phyloP scores from a whole-genome alignment of 2,888 invertebrate genomes.

The Drosophila austrosaltans region DNA sequence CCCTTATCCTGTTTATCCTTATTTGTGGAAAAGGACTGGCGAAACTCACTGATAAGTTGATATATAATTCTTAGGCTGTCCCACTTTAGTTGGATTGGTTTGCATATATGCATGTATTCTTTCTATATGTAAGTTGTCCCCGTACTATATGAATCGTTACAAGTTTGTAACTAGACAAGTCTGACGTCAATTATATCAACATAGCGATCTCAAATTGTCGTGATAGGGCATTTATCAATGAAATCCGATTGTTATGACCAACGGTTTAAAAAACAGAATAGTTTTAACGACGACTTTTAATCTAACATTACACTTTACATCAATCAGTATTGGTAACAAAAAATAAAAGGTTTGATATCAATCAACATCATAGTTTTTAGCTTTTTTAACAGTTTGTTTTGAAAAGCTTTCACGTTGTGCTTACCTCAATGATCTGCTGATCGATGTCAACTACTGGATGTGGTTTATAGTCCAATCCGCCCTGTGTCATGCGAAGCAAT shows the following conservation, averaged over 20 bases:
- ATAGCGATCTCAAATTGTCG: slow-evolving; percentile 21
- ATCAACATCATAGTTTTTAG: too few species aligned
- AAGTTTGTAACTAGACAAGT: neutral
- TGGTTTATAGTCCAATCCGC: slow-evolving; percentile 80
- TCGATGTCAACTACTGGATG: slow-evolving; percentile 81
- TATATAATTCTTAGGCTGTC: neutral
- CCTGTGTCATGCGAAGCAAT: slow-evolving; percentile 81
- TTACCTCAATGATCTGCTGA: slow-evolving; percentile 84
- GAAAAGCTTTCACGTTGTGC: slow-evolving; percentile 13
- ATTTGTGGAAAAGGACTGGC: neutral
- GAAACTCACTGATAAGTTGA: neutral
- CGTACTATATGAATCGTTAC: neutral
- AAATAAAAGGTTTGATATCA: too few species aligned
- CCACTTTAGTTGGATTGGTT: neutral
- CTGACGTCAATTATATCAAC: neutral
- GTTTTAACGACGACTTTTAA: slow-evolving; percentile 1
- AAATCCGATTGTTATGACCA: neutral
- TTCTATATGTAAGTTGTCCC: too few species aligned
- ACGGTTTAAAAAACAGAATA: neutral
- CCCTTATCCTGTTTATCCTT: too few species aligned
- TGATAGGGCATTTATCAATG: slow-evolving; percentile 5
- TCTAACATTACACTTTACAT: neutral
- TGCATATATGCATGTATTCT: slow-evolving; percentile 1
- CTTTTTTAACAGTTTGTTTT: too few species aligned
- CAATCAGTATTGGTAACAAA: too few species aligned